Conservation (phyloP, 2,888 invertebrate genomes). For the Saturnia pavonia region DNA sequence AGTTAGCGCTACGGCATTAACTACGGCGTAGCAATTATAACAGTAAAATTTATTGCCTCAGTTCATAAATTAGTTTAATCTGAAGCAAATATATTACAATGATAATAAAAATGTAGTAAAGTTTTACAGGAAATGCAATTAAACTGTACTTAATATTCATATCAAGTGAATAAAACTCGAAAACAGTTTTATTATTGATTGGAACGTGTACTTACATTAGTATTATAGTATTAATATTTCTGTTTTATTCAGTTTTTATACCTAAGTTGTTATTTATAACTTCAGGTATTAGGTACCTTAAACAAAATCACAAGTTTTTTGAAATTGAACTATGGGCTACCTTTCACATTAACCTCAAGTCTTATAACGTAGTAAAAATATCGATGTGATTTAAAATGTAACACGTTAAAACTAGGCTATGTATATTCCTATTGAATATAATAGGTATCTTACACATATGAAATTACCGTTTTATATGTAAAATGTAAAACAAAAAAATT, state of each 20-base stretch:
- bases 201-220: not conserved
- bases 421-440: no score
- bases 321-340: no score
- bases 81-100: not conserved
- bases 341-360: no score
- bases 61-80: not conserved
- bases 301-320: not conserved
- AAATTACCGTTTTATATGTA: no score
- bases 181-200: not conserved
- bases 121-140: not conserved
- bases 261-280: not conserved
- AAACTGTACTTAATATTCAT: not conserved
- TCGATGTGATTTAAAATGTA: no score
- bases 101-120: constrained; percentile 6
- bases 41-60: not conserved
- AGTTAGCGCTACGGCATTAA: not conserved
- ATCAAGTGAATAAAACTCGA: not conserved
- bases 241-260: not conserved
- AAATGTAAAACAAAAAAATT: no score
- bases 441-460: no score
- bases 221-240: not conserved
- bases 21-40: not conserved
- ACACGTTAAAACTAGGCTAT: no score
- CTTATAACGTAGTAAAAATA: no score
- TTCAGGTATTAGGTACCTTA: not conserved